These are phyloP conservation scores for Drosophila seguyi DNA, from an alignment of 1,140 invertebrate species.

Conservation along the genomic window DNA sequence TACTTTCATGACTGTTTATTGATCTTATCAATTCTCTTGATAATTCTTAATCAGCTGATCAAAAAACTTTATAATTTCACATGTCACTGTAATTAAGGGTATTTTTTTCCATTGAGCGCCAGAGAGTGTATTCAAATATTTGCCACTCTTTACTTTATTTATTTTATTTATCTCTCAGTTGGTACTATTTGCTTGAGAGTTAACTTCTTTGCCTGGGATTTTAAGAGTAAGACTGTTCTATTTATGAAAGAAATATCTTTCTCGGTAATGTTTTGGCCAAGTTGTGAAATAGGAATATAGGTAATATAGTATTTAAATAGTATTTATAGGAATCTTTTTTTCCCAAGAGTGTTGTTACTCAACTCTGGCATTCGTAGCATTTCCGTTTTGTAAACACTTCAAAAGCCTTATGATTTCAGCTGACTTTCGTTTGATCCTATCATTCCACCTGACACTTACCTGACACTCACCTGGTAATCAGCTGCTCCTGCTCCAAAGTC, in stretches of 20 bases:
- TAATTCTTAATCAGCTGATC: neutral
- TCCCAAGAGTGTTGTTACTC: neutral
- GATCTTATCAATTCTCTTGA: conserved; percentile 7
- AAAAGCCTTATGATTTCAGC: conserved; percentile 1
- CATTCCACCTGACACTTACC: conserved; percentile 19
- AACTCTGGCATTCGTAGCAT: neutral
- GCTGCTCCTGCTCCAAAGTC: conserved; percentile 14
- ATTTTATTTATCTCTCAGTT: conserved; percentile 1
- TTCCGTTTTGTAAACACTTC: neutral
- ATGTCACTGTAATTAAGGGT: neutral
- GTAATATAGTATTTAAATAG: neutral
- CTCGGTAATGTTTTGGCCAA: neutral
- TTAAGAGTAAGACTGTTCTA: neutral
- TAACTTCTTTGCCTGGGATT: conserved; percentile 1
- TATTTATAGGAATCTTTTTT: conserved; percentile 10
- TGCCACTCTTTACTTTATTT: neutral
- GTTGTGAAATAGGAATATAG: conserved; percentile 1
- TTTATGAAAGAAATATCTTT: conserved; percentile 3
- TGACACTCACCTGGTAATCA: conserved; percentile 10
- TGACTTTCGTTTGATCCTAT: conserved; percentile 13
- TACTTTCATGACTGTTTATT: neutral
- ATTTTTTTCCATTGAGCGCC: conserved; percentile 7
- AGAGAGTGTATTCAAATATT: conserved; percentile 14
- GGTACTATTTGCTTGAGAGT: neutral
- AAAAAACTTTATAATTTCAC: conserved; percentile 8